These are phyloP conservation scores for Mycogona germanica DNA, from an alignment of 2,888 invertebrate genomes.

Conservation along the genomic window DNA sequence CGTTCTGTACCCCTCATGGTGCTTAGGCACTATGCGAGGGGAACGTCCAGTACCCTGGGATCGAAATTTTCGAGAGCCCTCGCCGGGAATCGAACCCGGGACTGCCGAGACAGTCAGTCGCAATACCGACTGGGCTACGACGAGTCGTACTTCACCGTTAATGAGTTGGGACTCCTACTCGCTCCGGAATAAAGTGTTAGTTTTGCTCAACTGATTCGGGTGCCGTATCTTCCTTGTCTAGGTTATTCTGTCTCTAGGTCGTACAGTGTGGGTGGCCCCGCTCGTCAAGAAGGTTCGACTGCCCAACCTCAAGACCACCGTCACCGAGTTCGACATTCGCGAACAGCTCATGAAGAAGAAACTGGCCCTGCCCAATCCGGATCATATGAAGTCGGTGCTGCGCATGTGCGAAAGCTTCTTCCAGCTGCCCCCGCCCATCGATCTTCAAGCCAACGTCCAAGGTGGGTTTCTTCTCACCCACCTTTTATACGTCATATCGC, in stretches of 20 bases:
- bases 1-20: no score
- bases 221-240: no score
- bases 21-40: no score
- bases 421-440: background rate
- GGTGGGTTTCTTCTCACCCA: background rate
- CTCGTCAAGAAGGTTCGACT: slow-evolving; percentile 34
- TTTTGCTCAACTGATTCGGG: no score
- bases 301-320: background rate
- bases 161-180: no score
- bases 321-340: background rate
- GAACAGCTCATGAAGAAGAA: background rate
- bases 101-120: no score
- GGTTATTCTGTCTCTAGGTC: slow-evolving; percentile 45
- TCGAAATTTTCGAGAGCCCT: no score
- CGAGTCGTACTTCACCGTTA: no score
- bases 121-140: no score
- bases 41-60: no score
- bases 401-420: background rate
- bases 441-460: background rate
- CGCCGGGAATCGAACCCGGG: no score
- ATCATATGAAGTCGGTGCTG: background rate
- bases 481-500: no score
- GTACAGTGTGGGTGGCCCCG: slow-evolving; percentile 51
- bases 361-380: slow-evolving; percentile 4
- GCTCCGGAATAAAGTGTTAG: background rate